phyloP scores from a whole-genome alignment of 1,140 invertebrate species.

The Lasioglossum albipes region DNA sequence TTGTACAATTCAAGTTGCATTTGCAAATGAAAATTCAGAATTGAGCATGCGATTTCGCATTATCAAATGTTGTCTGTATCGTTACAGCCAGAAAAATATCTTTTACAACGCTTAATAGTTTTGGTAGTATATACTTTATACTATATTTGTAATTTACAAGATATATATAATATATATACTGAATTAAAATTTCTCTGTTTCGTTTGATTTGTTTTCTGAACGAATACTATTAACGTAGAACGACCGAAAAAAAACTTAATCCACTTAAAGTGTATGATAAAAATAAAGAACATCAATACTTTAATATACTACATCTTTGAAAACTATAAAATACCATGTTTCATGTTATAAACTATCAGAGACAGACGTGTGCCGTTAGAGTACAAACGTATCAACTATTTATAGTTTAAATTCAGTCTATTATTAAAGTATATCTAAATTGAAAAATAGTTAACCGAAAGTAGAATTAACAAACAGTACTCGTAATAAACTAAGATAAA shows the following conservation, averaged over 20 bases:
- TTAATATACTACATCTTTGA: conserved; percentile 19
- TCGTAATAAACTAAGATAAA: too few relatives aligned
- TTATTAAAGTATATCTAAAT: conserved; percentile 51
- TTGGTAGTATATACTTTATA: conserved; percentile 7
- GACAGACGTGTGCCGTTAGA: background rate
- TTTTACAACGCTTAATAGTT: conserved; percentile 1
- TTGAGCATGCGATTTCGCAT: background rate
- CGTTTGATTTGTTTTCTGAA: background rate
- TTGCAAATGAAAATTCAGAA: background rate
- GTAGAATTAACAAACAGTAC: conserved; percentile 13
- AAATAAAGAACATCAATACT: conserved; percentile 28
- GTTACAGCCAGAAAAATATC: conserved; percentile 29
- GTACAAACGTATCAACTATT: conserved; percentile 26
- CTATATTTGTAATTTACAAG: conserved; percentile 4
- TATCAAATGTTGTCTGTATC: conserved; percentile 7
- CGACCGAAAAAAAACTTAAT: background rate
- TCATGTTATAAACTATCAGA: conserved; percentile 12
- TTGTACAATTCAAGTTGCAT: background rate
- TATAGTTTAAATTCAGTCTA: conserved; percentile 54
- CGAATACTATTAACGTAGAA: background rate
- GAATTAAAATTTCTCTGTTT: background rate
- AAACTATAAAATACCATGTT: conserved; percentile 34
- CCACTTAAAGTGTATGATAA: conserved; percentile 9
- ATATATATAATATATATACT: background rate
- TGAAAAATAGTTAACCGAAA: conserved; percentile 33